phyloP scores from a whole-genome alignment of 2,888 invertebrate genomes.

The Eustalomyia histrio region DNA sequence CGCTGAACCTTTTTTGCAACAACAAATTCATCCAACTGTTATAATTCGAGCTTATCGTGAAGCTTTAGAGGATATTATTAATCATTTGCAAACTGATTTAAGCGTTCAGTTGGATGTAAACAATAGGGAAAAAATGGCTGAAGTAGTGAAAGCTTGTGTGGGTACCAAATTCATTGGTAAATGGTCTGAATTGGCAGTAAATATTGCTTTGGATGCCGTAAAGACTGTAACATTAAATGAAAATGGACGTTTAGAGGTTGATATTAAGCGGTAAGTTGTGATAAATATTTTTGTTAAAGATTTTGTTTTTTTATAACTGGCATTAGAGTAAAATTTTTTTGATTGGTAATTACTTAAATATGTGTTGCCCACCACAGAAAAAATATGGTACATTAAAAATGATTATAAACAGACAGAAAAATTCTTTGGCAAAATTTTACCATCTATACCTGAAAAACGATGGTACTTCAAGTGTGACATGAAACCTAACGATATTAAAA shows the following conservation, averaged over 20 bases:
- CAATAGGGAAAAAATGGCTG: conserved; percentile 89
- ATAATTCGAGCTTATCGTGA: conserved; percentile 97
- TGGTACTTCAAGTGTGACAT: no score
- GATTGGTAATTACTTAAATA: no score
- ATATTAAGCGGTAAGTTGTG: conserved; percentile 89
- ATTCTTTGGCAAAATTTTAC: no score
- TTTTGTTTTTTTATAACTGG: no score
- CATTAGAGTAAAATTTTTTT: no score
- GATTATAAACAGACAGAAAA: no score
- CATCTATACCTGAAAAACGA: no score
- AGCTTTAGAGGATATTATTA: conserved; percentile 95
- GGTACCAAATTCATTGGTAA: conserved; percentile 98
- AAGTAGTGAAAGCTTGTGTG: conserved; percentile 94
- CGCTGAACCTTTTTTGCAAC: conserved; percentile 93
- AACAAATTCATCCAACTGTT: conserved; percentile 98
- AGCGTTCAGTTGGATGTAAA: conserved; percentile 90
- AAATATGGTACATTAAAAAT: no score
- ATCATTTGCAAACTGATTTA: conserved; percentile 88
- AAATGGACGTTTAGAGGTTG: conserved; percentile 95
- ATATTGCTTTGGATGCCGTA: conserved; percentile 97
- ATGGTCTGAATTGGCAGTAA: conserved; percentile 97
- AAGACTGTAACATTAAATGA: conserved; percentile 93
- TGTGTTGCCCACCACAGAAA: no score
- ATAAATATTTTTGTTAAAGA: neutral
- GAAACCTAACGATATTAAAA: no score